Percentiles rank a stretch among this genome's conserved stretches.
phyloP scores from a whole-genome alignment of 2,797 vertebrate genomes.

The Vireo griseus region DNA sequence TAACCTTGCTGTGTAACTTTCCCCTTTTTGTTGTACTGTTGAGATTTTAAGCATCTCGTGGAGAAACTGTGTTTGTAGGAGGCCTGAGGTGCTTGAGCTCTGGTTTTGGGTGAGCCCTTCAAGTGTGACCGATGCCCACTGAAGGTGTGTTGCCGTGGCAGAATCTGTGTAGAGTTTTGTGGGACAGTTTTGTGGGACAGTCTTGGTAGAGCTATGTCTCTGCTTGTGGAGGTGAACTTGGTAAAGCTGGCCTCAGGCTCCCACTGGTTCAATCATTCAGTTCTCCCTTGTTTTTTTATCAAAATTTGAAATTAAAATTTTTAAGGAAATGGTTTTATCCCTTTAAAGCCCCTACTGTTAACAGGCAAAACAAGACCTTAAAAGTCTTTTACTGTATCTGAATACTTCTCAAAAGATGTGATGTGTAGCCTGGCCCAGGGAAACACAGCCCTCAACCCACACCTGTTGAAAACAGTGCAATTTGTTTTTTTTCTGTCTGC shows the following conservation, averaged over 20 bases:
- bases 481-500: background rate
- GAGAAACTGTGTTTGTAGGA: background rate
- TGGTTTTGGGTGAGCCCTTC: background rate
- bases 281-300: background rate
- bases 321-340: background rate
- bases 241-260: background rate
- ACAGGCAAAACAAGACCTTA: background rate
- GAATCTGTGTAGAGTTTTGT: background rate
- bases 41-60: background rate
- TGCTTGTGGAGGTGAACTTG: fast-evolving
- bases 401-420: background rate
- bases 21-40: background rate
- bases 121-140: background rate
- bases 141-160: background rate
- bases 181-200: background rate
- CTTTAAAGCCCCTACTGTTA: background rate
- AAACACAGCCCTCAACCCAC: background rate
- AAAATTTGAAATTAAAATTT: background rate
- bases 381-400: background rate
- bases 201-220: background rate
- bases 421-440: fast-evolving
- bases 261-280: background rate
- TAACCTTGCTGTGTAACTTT: background rate
- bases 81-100: background rate
- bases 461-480: background rate